Percentiles rank a stretch among this genome's conserved stretches.
Conservation (phyloP, 2,888 invertebrate genomes). For the Diaperis boleti region DNA sequence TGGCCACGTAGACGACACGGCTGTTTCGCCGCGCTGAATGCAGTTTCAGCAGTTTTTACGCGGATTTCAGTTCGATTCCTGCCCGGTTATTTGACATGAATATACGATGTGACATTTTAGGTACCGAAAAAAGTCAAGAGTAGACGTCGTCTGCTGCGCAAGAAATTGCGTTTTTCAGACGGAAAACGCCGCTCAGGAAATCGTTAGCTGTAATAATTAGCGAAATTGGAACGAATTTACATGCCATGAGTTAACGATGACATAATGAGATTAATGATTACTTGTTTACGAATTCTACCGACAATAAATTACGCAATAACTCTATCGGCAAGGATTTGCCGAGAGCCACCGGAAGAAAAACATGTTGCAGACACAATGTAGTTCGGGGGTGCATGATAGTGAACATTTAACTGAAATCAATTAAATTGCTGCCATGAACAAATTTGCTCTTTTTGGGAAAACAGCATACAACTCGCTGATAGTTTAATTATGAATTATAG, state of each 20-base stretch:
- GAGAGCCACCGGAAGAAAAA: too few relatives aligned
- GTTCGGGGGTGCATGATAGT: too few relatives aligned
- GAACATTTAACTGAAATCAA: too few relatives aligned
- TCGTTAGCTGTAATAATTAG: background rate
- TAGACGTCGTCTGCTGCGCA: background rate
- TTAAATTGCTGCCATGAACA: too few relatives aligned
- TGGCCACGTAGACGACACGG: slow-evolving; percentile 9
- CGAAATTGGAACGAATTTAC: background rate
- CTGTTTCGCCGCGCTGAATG: background rate
- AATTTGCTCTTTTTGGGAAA: too few relatives aligned
- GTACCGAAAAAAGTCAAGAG: background rate
- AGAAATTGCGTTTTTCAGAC: background rate
- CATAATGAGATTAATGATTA: background rate
- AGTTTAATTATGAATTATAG: too few relatives aligned
- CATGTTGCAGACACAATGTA: too few relatives aligned
- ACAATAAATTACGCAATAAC: too few relatives aligned
- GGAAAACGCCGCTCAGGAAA: background rate
- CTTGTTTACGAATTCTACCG: background rate
- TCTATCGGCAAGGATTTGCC: too few relatives aligned
- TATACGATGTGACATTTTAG: background rate
- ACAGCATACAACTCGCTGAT: too few relatives aligned
- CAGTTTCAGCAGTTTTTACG: slow-evolving; percentile 13
- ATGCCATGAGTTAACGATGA: background rate
- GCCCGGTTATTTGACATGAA: slow-evolving; percentile 3
- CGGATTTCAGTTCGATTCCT: slow-evolving; percentile 9